Base-by-base conservation (phyloP, 2,113 vertebrate genomes). In the Lipophrys pholis region DNA sequence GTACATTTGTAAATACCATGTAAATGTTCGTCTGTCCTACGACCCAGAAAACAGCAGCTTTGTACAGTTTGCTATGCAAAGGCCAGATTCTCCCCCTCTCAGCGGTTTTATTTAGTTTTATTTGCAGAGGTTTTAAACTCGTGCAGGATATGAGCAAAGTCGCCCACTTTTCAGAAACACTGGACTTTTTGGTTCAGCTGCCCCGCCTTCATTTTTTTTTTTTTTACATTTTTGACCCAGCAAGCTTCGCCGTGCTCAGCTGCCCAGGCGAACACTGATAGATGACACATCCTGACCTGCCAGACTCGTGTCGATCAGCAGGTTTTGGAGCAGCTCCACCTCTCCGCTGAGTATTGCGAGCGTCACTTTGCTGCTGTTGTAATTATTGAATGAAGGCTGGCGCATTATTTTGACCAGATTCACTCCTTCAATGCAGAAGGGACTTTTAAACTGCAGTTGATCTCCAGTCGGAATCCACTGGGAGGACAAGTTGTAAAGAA, bases 1-100 rank as follows among this genome's bases (percentile, higher is more conserved):
- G 91, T 94, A 93, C 55, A 93, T 93, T 85, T 94, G 93, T 94
- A 94, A 90, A 94, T 94, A 91, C 63, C 50, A 36, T 93, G 89
- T 93, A 93, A 90, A 83, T 84, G 78, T 73, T 8, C 59, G 73
- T 71, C 43, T 74, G n/a, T 86, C 85, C 62, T 76, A 54, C 60
- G 64, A 62, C 55, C 52, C 70, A 69, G 65, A 73, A 30, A 78
- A 77, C 76, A 84, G 82, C 69, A 69, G 78, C 65, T 69, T 66
- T 87, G 81, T 93, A 90, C 76, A 83, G 75, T 88, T 76, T 59
- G 72, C 81, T 79, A 89, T 82, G 79, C 73, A 76, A 72, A 82
- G 53, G 70, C 56, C 49, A 68, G 45, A 48, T 38, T 65, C 52
- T 66, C 49, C 42, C 52, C 73, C 46, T 70, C 16, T 52, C 42